These are phyloP conservation scores for Notarius lentiginosus DNA, from an alignment of 2,113 vertebrate genomes.

Conservation along the genomic window DNA sequence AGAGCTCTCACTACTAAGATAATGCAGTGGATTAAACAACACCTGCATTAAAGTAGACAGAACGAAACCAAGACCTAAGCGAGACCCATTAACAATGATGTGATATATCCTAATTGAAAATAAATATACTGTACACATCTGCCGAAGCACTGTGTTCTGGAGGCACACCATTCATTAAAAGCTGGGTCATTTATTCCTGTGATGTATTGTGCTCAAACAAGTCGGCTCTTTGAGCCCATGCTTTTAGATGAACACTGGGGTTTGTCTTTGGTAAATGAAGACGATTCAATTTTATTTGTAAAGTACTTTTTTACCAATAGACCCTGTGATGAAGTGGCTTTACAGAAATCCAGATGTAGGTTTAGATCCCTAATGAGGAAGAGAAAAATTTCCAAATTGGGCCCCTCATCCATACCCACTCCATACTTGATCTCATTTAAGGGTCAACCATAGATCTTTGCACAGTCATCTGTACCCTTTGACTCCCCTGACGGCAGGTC, in stretches of 20 bases:
- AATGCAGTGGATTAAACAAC: slow-evolving; percentile 14
- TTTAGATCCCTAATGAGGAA: neutral
- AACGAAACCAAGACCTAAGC: neutral
- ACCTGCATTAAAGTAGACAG: slow-evolving; percentile 13
- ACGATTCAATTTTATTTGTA: neutral
- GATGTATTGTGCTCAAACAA: neutral
- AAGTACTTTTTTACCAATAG: neutral
- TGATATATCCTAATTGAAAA: neutral
- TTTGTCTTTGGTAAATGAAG: neutral
- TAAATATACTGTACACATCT: neutral
- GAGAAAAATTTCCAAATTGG: neutral
- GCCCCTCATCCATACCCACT: neutral
- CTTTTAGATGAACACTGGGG: neutral
- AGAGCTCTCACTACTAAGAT: neutral
- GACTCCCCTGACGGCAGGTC: neutral
- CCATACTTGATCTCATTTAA: neutral
- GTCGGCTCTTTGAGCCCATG: neutral
- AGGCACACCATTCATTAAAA: neutral
- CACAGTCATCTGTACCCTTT: neutral
- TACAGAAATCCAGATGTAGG: neutral
- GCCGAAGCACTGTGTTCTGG: neutral
- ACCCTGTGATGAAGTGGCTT: neutral
- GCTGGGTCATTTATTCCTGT: neutral
- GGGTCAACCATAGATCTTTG: neutral
- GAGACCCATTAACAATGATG: neutral